phyloP scores from a whole-genome alignment of 2,888 invertebrate genomes.

The Deroplatys truncata region DNA sequence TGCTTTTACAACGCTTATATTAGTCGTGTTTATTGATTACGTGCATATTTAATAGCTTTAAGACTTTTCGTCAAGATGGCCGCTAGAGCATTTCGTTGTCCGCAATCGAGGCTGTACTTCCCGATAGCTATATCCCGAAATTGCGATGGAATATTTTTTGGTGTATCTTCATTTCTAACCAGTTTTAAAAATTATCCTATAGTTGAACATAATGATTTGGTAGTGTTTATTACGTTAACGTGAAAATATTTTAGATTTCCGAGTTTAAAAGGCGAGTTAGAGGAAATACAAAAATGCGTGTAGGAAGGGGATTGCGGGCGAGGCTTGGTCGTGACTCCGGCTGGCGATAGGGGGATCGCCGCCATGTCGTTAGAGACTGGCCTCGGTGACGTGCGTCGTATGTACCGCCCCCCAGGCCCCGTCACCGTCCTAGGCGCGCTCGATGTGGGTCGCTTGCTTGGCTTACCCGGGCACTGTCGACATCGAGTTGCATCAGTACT shows the following conservation, averaged over 20 bases:
- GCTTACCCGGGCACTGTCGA: background rate
- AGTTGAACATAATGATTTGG: background rate
- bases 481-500: no score
- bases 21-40: background rate
- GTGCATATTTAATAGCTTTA: background rate
- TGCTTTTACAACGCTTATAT: background rate
- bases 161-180: background rate
- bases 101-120: constrained; percentile 25
- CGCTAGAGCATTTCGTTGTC: constrained; percentile 21
- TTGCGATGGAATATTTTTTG: constrained; percentile 3
- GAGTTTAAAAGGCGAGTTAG: background rate
- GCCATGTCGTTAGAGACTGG: constrained; percentile 9
- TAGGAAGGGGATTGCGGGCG: background rate
- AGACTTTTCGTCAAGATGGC: constrained; percentile 25
- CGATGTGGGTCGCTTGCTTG: background rate
- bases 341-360: constrained; percentile 17
- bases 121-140: constrained; percentile 22
- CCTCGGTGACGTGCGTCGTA: constrained; percentile 1
- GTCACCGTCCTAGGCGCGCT: background rate
- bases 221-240: background rate
- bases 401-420: background rate
- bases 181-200: background rate
- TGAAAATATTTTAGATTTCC: background rate
- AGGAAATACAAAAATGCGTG: background rate
- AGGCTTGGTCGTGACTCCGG: constrained; percentile 3